Conservation (phyloP, 2,797 vertebrate species). For the Anabas testudineus region DNA sequence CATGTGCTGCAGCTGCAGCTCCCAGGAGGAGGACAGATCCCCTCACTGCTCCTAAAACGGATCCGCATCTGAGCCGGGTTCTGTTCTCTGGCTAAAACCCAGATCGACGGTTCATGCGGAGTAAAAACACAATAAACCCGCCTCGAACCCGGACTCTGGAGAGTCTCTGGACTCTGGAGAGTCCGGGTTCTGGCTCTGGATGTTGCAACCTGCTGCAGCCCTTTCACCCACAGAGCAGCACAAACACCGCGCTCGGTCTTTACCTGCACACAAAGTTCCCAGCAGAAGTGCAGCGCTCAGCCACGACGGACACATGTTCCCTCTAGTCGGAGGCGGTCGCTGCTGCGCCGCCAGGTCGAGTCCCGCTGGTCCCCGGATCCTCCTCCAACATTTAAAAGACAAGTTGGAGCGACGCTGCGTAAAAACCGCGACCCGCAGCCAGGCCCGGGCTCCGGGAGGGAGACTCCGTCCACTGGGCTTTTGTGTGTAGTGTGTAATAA, state of each 20-base stretch:
- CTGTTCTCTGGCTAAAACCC: not conserved
- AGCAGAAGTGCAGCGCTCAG: slow-evolving; percentile 54
- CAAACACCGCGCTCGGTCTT: not conserved
- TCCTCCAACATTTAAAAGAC: slow-evolving; percentile 42
- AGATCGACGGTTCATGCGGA: too few relatives aligned
- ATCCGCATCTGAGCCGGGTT: too few relatives aligned
- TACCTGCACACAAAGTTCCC: slow-evolving; percentile 68
- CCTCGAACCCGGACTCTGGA: too few relatives aligned
- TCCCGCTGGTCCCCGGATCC: slow-evolving; percentile 24
- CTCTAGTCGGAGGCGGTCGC: slow-evolving; percentile 12
- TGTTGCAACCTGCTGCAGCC: slow-evolving; percentile 19
- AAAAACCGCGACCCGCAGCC: slow-evolving; percentile 33
- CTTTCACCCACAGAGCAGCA: not conserved
- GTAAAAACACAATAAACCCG: too few relatives aligned
- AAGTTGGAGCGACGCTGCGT: slow-evolving; percentile 20
- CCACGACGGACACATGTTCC: slow-evolving; percentile 52
- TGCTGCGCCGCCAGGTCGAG: slow-evolving; percentile 20
- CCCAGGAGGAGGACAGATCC: too few relatives aligned
- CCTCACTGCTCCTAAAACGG: not conserved
- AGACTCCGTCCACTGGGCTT: slow-evolving; percentile 24
- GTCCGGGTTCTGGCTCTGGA: too few relatives aligned
- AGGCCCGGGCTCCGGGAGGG: slow-evolving; percentile 22
- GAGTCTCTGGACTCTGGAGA: too few relatives aligned
- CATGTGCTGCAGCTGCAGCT: not conserved
- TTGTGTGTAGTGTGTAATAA: slow-evolving; percentile 24